Evolutionary conservation across 2,797 vertebrate genomes (phyloP).

Genomic region (Lithobates pipiens): DNA sequence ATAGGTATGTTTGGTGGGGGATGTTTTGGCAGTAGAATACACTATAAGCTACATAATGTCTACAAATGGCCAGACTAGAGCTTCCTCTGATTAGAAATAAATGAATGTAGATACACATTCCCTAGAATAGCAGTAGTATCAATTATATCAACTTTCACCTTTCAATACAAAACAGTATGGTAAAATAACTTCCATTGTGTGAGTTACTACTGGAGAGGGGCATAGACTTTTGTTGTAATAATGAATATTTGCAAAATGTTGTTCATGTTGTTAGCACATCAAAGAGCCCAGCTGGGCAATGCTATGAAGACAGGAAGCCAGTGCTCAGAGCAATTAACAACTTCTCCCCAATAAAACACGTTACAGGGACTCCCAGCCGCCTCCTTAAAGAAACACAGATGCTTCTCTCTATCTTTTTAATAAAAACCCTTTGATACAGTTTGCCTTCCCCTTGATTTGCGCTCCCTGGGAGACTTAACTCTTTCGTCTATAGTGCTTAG

Average conservation of each 20-base stretch:
- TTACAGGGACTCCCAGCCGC: conserved; percentile 68
- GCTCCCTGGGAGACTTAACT: conserved; percentile 41
- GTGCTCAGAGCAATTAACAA: conserved; percentile 90
- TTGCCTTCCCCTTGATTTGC: conserved; percentile 31
- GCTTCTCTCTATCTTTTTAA: conserved; percentile 55
- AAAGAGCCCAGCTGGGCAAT: conserved; percentile 88
- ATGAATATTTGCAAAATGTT: conserved; percentile 90
- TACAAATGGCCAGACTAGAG: not conserved
- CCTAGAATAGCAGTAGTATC: not conserved
- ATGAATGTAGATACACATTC: no score
- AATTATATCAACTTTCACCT: not conserved
- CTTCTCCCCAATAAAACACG: conserved; percentile 83
- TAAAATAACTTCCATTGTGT: not conserved
- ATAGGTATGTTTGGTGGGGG: no score
- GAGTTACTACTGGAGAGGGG: not conserved
- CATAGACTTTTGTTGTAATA: conserved; percentile 73
- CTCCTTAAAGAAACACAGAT: conserved; percentile 70
- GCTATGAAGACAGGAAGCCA: conserved; percentile 75
- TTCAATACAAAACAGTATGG: not conserved
- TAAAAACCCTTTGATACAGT: conserved; percentile 55
- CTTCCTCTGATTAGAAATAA: not conserved
- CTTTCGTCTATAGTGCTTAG: conserved; percentile 6
- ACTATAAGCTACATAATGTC: not conserved
- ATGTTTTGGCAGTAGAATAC: not conserved
- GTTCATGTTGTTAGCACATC: conserved; percentile 89